Evolutionary conservation across 2,797 vertebrate genomes (phyloP).

Genomic region (Somateria mollissima): DNA sequence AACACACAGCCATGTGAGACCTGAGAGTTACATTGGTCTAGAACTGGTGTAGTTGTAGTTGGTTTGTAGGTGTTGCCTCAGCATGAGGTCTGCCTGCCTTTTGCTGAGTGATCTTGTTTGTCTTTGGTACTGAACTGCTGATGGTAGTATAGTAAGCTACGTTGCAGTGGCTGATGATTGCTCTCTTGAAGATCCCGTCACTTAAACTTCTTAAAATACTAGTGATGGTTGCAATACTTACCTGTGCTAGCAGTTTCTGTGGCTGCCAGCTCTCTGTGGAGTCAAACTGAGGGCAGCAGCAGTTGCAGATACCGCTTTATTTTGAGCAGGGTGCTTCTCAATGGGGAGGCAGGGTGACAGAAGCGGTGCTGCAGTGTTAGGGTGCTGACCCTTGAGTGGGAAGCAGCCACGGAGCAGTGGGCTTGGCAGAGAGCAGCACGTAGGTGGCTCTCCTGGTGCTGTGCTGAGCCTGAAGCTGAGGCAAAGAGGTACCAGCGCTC

Average conservation of each 20-base stretch:
- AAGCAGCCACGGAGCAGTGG: neutral
- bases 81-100: neutral
- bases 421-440: neutral
- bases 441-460: neutral
- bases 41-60: neutral
- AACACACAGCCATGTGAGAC: neutral
- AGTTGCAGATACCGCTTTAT: neutral
- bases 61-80: neutral
- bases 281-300: neutral
- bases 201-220: neutral
- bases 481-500: neutral
- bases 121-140: neutral
- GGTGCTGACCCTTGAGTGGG: fast-evolving
- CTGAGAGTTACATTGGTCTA: neutral
- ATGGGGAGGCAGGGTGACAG: neutral
- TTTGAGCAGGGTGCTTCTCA: neutral
- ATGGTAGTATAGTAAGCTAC: neutral
- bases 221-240: fast-evolving
- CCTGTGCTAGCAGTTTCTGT: neutral
- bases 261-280: neutral
- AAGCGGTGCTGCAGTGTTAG: neutral
- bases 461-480: neutral
- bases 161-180: neutral
- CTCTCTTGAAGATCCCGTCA: neutral
- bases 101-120: neutral